phyloP scores from a whole-genome alignment of 2,113 vertebrate species.

The Alces alces region DNA sequence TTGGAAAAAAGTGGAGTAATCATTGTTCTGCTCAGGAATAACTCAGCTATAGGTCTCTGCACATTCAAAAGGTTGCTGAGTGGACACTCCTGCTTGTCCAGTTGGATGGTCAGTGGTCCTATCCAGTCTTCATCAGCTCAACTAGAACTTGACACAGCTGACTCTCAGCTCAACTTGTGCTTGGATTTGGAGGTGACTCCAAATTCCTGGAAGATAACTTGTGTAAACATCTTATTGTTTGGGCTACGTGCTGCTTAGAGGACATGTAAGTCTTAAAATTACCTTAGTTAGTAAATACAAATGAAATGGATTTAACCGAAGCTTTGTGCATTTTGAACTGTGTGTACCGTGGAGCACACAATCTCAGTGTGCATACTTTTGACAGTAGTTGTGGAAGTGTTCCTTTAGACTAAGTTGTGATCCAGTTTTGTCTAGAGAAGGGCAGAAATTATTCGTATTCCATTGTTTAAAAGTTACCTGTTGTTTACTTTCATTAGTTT shows the following conservation, averaged over 20 bases:
- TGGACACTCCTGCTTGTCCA: background rate
- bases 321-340: background rate
- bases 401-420: background rate
- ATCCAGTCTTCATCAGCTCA: background rate
- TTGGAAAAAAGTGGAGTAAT: background rate
- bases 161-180: background rate
- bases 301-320: background rate
- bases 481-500: background rate
- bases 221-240: background rate
- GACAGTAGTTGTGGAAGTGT: background rate
- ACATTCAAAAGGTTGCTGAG: background rate
- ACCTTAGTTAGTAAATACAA: background rate
- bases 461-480: background rate
- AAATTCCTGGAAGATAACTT: background rate
- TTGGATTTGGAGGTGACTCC: background rate
- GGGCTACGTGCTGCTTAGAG: background rate
- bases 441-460: background rate
- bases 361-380: background rate
- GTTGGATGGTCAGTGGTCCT: background rate
- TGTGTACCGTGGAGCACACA: background rate
- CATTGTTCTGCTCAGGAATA: background rate
- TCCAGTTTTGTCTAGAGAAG: background rate
- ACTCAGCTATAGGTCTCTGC: background rate
- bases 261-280: background rate
- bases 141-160: background rate